Percentiles rank a stretch among this genome's conserved stretches.
phyloP scores from a whole-genome alignment of 2,797 vertebrate genomes.

The Stomatorhinus walkeri region DNA sequence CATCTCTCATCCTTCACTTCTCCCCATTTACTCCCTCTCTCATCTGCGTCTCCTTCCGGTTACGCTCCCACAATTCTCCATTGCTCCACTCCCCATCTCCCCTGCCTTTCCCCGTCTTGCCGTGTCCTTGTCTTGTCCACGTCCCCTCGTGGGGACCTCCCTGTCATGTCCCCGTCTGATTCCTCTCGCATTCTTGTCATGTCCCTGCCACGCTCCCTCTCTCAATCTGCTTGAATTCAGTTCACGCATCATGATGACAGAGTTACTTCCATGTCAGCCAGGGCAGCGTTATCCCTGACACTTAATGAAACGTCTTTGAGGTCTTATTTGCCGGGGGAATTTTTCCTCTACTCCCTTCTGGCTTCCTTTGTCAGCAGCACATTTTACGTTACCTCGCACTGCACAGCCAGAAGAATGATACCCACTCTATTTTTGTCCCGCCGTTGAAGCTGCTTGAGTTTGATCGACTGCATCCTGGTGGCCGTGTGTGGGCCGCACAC shows the following conservation, averaged over 20 bases:
- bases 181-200: background rate
- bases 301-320: conserved; percentile 10
- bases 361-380: background rate
- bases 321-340: conserved; percentile 5
- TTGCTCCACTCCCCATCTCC: background rate
- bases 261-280: conserved; percentile 1
- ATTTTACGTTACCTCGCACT: background rate
- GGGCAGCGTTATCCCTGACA: background rate
- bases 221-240: background rate
- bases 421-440: background rate
- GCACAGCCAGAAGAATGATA: background rate
- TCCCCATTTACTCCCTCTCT: background rate
- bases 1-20: background rate
- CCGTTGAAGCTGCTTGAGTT: background rate
- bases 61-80: background rate
- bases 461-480: background rate
- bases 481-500: background rate
- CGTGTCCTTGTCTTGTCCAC: background rate
- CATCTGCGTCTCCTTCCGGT: background rate
- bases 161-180: conserved; percentile 4
- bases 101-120: background rate
- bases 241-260: conserved; percentile 6
- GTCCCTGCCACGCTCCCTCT: conserved; percentile 1
- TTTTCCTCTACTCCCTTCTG: background rate
- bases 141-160: background rate